Conservation (phyloP, 2,113 vertebrate species). For the Bothrops jararaca region DNA sequence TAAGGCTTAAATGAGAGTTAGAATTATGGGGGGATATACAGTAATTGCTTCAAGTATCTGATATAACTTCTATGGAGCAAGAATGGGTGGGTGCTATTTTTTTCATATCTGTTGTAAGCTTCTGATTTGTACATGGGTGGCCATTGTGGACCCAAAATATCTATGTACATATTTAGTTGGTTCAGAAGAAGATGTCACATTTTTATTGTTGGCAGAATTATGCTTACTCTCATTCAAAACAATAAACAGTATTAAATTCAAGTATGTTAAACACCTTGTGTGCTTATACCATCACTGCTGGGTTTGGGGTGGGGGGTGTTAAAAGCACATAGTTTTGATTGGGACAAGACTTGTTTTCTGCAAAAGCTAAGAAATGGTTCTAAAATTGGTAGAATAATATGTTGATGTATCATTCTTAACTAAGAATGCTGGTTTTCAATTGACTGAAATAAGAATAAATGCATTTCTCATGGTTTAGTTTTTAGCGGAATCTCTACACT, state of each 20-base stretch:
- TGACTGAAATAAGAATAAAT: constrained; percentile 28
- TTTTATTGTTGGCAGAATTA: not conserved
- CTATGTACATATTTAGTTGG: not conserved
- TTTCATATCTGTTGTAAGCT: not conserved
- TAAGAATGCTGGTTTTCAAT: not conserved
- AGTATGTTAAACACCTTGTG: not conserved
- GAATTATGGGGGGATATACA: not conserved
- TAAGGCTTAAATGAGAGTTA: not conserved
- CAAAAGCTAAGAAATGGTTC: not conserved
- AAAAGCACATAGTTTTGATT: not conserved
- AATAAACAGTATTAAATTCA: not conserved
- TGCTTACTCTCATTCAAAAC: not conserved
- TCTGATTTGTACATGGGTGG: not conserved
- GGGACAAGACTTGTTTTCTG: not conserved
- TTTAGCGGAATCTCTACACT: constrained; percentile 93
- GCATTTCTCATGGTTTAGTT: constrained; percentile 75
- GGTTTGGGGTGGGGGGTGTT: not conserved
- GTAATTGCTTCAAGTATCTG: not conserved
- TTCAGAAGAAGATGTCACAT: not conserved
- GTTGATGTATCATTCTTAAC: not conserved
- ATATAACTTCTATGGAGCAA: not conserved
- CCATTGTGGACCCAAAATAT: not conserved
- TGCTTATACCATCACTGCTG: not conserved
- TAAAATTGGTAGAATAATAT: not conserved
- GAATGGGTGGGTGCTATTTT: not conserved